Conservation (phyloP, 2,888 invertebrate genomes). For the Pristionchus entomophagus region DNA sequence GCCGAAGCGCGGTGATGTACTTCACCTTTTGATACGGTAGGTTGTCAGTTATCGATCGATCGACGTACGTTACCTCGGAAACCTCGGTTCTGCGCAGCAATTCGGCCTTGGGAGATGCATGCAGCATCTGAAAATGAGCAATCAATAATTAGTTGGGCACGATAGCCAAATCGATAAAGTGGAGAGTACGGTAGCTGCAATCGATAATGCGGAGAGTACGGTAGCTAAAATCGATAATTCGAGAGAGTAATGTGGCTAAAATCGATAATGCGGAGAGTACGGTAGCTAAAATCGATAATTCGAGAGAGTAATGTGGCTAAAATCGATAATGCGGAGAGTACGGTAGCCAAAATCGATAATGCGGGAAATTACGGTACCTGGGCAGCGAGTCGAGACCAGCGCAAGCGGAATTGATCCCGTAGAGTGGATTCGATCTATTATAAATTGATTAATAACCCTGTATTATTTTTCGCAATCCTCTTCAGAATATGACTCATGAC, state of each 20-base stretch:
- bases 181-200: neutral
- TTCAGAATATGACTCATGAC: too few relatives aligned
- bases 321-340: too few relatives aligned
- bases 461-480: too few relatives aligned
- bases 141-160: neutral
- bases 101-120: neutral
- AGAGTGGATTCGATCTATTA: neutral
- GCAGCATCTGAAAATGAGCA: neutral
- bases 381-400: neutral
- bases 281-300: neutral
- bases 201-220: neutral
- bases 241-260: too few relatives aligned
- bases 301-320: too few relatives aligned
- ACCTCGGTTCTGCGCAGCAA: neutral
- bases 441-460: too few relatives aligned
- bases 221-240: neutral
- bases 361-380: neutral
- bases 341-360: neutral
- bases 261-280: neutral
- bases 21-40: neutral
- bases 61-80: neutral
- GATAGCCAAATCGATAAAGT: neutral
- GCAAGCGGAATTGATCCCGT: neutral
- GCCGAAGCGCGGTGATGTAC: conserved; percentile 3
- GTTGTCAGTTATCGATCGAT: neutral